phyloP scores from a whole-genome alignment of 2,888 invertebrate genomes.

The Eristalinus aeneus region DNA sequence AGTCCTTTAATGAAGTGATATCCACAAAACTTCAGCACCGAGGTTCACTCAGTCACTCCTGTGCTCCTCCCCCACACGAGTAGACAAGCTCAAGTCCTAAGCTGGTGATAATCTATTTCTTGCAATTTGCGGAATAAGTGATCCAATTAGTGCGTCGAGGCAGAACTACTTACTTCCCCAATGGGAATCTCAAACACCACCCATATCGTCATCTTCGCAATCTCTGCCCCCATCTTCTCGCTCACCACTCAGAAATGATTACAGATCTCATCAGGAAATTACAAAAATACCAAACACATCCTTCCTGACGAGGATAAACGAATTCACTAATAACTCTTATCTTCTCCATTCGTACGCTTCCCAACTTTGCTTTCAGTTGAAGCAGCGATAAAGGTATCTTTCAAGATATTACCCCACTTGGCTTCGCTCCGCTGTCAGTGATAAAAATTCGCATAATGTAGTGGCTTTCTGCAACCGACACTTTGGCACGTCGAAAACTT shows the following conservation, averaged over 20 bases:
- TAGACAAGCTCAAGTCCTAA: neutral
- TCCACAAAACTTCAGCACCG: neutral
- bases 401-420: neutral
- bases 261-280: neutral
- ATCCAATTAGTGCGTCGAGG: neutral
- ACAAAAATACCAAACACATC: neutral
- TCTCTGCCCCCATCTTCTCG: neutral
- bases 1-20: neutral
- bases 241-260: neutral
- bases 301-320: neutral
- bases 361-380: neutral
- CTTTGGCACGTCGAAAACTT: constrained; percentile 36
- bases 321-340: constrained; percentile 16
- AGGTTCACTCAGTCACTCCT: neutral
- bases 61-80: neutral
- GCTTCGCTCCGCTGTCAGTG: constrained; percentile 1
- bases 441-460: constrained; percentile 43
- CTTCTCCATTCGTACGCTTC: neutral
- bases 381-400: neutral
- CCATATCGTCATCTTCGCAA: neutral
- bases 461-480: constrained; percentile 38
- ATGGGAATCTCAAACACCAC: neutral
- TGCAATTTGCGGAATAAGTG: neutral
- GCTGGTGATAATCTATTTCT: neutral
- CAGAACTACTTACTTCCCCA: neutral